phyloP scores from a whole-genome alignment of 2,113 vertebrate genomes.

The Pelmatolapia mariae region DNA sequence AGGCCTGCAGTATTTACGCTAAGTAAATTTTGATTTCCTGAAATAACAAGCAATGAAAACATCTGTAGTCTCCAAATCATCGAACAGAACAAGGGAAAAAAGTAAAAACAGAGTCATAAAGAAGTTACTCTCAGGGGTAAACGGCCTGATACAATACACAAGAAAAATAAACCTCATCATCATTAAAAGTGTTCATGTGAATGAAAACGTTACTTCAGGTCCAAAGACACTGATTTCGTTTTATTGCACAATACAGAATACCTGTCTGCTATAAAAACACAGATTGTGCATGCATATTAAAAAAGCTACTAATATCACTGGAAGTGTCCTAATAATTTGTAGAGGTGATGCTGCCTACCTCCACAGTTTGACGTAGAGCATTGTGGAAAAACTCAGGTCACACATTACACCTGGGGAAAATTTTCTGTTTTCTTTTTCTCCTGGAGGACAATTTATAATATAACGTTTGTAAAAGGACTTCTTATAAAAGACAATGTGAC shows the following conservation, averaged over 20 bases:
- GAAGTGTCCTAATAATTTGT: neutral
- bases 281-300: neutral
- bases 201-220: neutral
- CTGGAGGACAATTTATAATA: neutral
- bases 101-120: neutral
- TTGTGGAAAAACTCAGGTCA: neutral
- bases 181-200: neutral
- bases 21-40: neutral
- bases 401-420: neutral
- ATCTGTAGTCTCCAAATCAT: neutral
- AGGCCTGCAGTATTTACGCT: neutral
- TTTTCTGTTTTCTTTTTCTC: neutral
- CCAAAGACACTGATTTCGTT: neutral
- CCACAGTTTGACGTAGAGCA: neutral
- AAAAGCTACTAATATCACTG: neutral
- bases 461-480: neutral
- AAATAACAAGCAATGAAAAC: neutral
- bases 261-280: neutral
- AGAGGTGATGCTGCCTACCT: neutral
- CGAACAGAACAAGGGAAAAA: neutral
- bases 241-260: neutral
- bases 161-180: neutral
- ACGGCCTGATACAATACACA: neutral
- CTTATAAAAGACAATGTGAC: neutral
- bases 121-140: neutral